Base-by-base conservation (phyloP, 2,113 vertebrate genomes). In the Lota lota region DNA sequence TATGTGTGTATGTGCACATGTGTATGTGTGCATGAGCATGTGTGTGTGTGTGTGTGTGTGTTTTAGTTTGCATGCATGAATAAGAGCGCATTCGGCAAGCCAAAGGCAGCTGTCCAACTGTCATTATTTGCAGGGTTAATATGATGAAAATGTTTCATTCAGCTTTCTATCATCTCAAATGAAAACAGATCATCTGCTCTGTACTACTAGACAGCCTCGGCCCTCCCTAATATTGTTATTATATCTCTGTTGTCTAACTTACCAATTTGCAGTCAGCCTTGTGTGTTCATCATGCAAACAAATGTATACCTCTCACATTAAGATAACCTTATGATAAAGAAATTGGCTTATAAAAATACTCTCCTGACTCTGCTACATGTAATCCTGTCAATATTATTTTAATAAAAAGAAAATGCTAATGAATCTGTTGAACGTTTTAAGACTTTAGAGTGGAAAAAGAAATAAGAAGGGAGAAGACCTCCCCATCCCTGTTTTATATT, bases 401-500 rank as follows among this genome's bases (percentile, higher is more conserved):
- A 14, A 14, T 15, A 14, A 53, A 53, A 53, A 53, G 2, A 53
- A 53, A 53, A 53, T 17, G 17, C 17, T 56, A 56, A 56, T n/a
- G 15, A 56, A 17, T 22, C 20, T 60, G 58, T 22, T 20, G 58
- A 60, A 60, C 7, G 20, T 60, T 40, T 66, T 56, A 33, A 22
- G 58, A 73, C 65, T 65, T 70, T 24, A 69, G 47, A 64, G 47
- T 51, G n/a, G 61, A 73, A 51, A 62, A 53, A 73, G 64, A 58
- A 73, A 68, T 19, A 5, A 11, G 22, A 7, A 11, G 19, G 62
- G 71, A 70, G 50, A 62, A 20, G 40, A 83, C 80, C 77, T 10
- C 83, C 81, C 74, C 72, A 70, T 76, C 75, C 69, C 77, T 81
- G 74, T 67, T 76, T 88, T 85, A 78, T 85, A 79, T 73, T 61